phyloP scores from a whole-genome alignment of 2,797 vertebrate genomes.

The Acropternis orthonyx region DNA sequence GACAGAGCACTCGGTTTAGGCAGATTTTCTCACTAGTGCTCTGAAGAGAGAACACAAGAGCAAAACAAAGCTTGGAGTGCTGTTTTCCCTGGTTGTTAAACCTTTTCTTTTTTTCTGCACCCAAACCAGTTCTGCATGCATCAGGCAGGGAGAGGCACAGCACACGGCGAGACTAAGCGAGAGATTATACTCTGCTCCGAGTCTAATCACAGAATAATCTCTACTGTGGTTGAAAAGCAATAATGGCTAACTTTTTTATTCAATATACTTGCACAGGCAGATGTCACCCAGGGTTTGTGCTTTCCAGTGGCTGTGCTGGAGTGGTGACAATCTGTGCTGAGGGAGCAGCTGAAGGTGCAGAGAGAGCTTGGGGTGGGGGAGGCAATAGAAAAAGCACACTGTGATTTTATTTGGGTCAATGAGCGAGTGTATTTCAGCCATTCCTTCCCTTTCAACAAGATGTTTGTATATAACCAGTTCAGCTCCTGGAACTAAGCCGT shows the following conservation, averaged over 20 bases:
- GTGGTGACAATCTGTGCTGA: not conserved
- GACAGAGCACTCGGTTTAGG: rapidly evolving
- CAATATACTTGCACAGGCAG: not conserved
- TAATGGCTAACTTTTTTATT: constrained; percentile 37
- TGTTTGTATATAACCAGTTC: constrained; percentile 28
- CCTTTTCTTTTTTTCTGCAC: not conserved
- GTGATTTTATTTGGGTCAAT: constrained; percentile 47
- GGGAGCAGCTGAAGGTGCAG: constrained; percentile 1
- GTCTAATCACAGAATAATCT: not conserved
- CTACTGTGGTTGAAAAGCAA: constrained; percentile 55
- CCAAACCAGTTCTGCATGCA: not conserved
- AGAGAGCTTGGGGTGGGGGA: not conserved
- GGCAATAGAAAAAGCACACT: constrained; percentile 57
- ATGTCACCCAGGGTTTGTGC: not conserved
- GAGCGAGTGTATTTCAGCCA: constrained; percentile 45
- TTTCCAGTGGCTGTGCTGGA: not conserved
- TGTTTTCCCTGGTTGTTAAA: not conserved
- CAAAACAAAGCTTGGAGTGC: not conserved
- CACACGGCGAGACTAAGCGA: not conserved
- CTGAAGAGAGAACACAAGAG: not conserved
- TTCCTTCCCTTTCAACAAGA: constrained; percentile 12
- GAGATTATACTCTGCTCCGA: not conserved
- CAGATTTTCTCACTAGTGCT: rapidly evolving
- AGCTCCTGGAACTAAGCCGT: constrained; percentile 32
- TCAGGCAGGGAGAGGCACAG: not conserved